Conservation (phyloP, 2,888 invertebrate species). For the Clivina fossor region DNA sequence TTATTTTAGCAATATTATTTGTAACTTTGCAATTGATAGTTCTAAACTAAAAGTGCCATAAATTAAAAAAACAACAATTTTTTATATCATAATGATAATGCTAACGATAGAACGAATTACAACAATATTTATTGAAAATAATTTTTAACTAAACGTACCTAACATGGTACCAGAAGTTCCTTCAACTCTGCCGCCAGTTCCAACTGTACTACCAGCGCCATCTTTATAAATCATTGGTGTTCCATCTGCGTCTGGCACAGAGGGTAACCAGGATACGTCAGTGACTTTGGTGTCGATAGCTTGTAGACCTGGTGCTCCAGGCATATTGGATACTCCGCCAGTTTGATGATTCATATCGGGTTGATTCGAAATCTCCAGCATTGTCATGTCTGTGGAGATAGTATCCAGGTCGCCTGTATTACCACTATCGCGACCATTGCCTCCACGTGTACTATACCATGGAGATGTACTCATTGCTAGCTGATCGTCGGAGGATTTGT, state of each 20-base stretch:
- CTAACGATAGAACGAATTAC: too few relatives aligned
- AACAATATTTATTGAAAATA: not conserved
- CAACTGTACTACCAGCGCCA: not conserved
- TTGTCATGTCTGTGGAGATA: constrained; percentile 2
- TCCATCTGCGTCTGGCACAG: not conserved
- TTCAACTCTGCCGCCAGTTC: constrained; percentile 3
- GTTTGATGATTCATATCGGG: not conserved
- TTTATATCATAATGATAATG: too few relatives aligned
- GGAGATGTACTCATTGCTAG: constrained; percentile 15
- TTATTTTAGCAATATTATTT: not conserved
- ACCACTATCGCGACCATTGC: not conserved
- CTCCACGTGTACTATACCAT: constrained; percentile 46
- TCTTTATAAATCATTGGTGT: not conserved
- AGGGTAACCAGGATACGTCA: not conserved
- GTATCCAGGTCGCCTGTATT: constrained; percentile 7
- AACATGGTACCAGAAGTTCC: not conserved
- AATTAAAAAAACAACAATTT: too few relatives aligned
- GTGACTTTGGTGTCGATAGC: not conserved
- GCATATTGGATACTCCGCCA: constrained; percentile 2
- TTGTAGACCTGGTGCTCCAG: not conserved
- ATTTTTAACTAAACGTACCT: not conserved
- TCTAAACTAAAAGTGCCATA: too few relatives aligned
- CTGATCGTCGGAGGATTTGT: constrained; percentile 25
- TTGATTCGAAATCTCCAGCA: constrained; percentile 3
- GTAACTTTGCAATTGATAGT: too few relatives aligned